These are phyloP conservation scores for Tipula helvola DNA, from an alignment of 2,888 invertebrate species.

Conservation along the genomic window DNA sequence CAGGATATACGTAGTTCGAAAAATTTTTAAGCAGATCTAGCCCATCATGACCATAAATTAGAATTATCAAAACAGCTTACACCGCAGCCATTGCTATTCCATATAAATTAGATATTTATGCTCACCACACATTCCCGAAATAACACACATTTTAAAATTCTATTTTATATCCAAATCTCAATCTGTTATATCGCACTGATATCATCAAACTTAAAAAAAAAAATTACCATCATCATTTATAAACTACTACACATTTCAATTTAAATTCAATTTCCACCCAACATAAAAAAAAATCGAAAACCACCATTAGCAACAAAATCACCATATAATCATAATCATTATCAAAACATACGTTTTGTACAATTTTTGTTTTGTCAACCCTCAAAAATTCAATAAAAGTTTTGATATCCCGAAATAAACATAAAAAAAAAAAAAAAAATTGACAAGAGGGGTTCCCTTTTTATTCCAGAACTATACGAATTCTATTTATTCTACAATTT, in stretches of 20 bases:
- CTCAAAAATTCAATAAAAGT: background rate
- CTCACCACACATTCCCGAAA: too few species aligned
- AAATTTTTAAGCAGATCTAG: too few species aligned
- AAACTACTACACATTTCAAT: background rate
- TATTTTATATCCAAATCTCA: background rate
- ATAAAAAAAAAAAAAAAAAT: background rate
- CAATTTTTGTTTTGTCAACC: background rate
- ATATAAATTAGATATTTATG: too few species aligned
- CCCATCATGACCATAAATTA: too few species aligned
- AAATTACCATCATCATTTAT: background rate
- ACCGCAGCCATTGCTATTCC: too few species aligned
- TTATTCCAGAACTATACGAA: background rate
- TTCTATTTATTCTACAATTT: background rate
- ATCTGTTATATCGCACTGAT: background rate
- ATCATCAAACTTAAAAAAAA: background rate
- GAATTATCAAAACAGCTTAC: too few species aligned
- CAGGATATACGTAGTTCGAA: too few species aligned
- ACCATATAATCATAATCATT: slow-evolving; percentile 9
- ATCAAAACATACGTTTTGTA: slow-evolving; percentile 7
- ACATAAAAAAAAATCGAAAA: background rate
- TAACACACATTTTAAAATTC: too few species aligned
- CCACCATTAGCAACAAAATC: slow-evolving; percentile 5
- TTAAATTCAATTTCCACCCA: background rate
- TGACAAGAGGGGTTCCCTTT: background rate
- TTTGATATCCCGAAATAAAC: background rate